Evolutionary conservation across 2,113 vertebrate species (phyloP), one percentile per base, ranked within the genome.

Genomic region (Halcyon senegalensis): DNA sequence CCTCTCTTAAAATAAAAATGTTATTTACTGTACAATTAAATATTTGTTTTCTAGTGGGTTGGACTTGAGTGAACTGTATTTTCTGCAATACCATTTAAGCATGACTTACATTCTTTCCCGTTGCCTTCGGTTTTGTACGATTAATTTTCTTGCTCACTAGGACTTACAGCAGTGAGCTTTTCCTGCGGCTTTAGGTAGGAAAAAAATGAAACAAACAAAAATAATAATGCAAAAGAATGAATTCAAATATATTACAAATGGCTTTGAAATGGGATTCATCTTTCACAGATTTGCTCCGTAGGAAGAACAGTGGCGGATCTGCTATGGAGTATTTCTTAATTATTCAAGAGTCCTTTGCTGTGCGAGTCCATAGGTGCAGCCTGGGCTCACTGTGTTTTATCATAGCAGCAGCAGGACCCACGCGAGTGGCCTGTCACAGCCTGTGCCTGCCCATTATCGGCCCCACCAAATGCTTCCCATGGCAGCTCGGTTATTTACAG

Each of bases 11-110:
- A 83, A 62, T 35, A 62, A 90, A 90, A 92, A 87, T 13, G 56
- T 69, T 94, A 93, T 95, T 94, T 94, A 90, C 77, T 84, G 79
- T 59, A 43, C 50, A 63, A 78, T 90, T 89, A 90, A 94, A 90
- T 90, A 94, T 94, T 92, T 91, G 51, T 72, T 68, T 89, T 67
- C 63, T 39, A 8, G 43, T 30, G 62, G 50, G n/a, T 33, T 69
- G 78, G 82, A 28, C 70, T 63, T 48, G 33, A 30, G 20, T 41
- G 74, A 82, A 17, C 83, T 84, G 67, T 14, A 13, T 89, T 77
- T 96, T 37, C 83, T 66, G 19, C 37, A 44, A 5, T 2, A 13
- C 5, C 17, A 8, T 51, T 59, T 28, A 64, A 70, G n/a, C 43
- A 72, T 10, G 18, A 16, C 46, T 90, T 84, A 30, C 11, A 9